Percentiles rank a stretch among this genome's conserved stretches.
These are phyloP conservation scores for Halocynthia aurantium DNA, from an alignment of 23 tunicate genomes.

Conservation along the genomic window DNA sequence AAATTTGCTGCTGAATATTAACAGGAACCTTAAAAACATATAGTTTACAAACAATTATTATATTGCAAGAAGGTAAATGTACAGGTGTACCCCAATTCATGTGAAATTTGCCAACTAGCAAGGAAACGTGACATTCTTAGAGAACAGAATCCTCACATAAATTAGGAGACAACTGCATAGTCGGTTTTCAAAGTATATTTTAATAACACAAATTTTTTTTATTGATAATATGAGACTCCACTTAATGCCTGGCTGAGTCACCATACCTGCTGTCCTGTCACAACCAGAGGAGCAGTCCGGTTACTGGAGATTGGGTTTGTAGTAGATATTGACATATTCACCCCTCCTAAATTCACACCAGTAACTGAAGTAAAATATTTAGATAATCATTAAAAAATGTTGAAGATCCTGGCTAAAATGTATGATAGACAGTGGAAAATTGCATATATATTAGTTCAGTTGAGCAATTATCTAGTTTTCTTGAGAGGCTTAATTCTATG, in stretches of 20 bases:
- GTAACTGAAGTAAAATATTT: background rate
- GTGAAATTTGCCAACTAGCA: no score
- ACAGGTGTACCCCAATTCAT: no score
- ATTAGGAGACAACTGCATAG: background rate
- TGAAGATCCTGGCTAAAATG: background rate
- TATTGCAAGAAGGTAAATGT: no score
- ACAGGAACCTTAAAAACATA: conserved; percentile 1
- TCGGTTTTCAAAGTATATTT: background rate
- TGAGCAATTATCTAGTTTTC: no score
- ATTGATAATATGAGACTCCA: background rate
- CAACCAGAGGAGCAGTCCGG: conserved; percentile 11
- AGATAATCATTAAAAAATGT: background rate
- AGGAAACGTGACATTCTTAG: no score
- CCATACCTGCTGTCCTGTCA: conserved; percentile 11
- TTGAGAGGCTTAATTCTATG: no score
- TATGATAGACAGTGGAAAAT: no score
- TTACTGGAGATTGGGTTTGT: conserved; percentile 13
- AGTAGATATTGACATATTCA: conserved; percentile 1
- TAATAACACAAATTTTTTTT: background rate
- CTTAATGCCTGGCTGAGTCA: no score
- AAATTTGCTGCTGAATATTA: conserved; percentile 33
- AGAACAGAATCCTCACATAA: no score
- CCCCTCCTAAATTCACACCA: conserved; percentile 17
- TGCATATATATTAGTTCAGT: no score
- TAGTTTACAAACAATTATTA: background rate